Percentiles rank a stretch among this genome's conserved stretches.
Conservation (phyloP, 2,888 invertebrate genomes). For the Pollenia amentaria region DNA sequence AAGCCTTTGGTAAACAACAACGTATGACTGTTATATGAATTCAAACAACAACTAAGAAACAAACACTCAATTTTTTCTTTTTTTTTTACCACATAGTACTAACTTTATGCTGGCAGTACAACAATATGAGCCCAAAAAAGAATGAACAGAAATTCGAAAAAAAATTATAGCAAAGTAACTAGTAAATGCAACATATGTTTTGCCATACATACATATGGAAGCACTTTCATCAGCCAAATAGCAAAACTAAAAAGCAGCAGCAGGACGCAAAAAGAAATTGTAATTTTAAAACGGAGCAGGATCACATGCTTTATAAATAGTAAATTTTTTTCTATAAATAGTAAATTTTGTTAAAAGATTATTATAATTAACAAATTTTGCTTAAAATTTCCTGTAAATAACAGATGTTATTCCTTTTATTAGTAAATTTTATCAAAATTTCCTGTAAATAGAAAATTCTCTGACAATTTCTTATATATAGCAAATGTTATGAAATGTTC, state of each 20-base stretch:
- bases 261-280: neutral
- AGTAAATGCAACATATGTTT: conserved; percentile 68
- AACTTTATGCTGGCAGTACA: conserved; percentile 38
- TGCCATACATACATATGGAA: neutral
- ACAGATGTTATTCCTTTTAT: too few relatives aligned
- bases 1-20: conserved; percentile 65
- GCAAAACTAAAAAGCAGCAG: neutral
- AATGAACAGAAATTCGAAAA: conserved; percentile 26
- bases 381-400: too few relatives aligned
- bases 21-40: conserved; percentile 49
- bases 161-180: conserved; percentile 33
- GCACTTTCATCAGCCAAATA: neutral
- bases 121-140: conserved; percentile 50
- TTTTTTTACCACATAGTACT: conserved; percentile 3
- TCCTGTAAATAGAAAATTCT: too few relatives aligned
- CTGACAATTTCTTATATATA: too few relatives aligned
- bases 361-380: too few relatives aligned
- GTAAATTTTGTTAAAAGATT: too few relatives aligned
- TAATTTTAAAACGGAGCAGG: neutral
- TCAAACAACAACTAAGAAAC: conserved; percentile 11
- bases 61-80: conserved; percentile 20
- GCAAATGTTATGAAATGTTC: too few relatives aligned
- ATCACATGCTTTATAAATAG: too few relatives aligned
- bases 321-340: too few relatives aligned
- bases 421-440: too few relatives aligned